Evolutionary conservation across 2,113 vertebrate genomes (phyloP).

Genomic region (Platycercus adscitus): DNA sequence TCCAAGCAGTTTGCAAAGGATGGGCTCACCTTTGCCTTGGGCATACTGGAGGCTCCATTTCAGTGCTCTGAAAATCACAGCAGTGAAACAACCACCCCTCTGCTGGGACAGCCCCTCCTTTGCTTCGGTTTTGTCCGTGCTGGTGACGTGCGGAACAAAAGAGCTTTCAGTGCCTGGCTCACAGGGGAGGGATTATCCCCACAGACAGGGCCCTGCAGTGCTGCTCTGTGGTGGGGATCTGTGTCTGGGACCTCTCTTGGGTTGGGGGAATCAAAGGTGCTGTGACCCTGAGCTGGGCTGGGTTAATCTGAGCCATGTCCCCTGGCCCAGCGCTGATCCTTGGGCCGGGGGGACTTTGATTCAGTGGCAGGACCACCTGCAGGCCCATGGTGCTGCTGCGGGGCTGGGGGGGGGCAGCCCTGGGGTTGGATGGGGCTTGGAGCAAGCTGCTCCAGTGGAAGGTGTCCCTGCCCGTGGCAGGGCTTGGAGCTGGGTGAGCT

Average conservation of each 20-base stretch:
- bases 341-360: accelerated
- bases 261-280: background rate
- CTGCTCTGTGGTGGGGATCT: background rate
- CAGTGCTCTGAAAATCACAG: background rate
- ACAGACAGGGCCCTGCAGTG: background rate
- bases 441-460: accelerated
- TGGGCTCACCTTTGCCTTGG: accelerated
- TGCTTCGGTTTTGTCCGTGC: background rate
- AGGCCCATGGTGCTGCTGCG: background rate
- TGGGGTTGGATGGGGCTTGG: background rate
- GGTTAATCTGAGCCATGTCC: background rate
- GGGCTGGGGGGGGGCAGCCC: background rate
- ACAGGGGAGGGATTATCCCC: conserved; percentile 41
- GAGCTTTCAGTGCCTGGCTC: background rate
- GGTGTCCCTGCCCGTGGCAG: background rate
- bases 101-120: background rate
- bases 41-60: accelerated
- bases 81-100: background rate
- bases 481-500: background rate
- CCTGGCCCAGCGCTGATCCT: conserved; percentile 18
- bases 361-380: background rate
- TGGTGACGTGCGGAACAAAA: background rate
- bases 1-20: background rate
- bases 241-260: background rate
- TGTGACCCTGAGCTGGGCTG: background rate